Evolutionary conservation across 2,113 vertebrate species (phyloP), one percentile per base, ranked within the genome.

Genomic region (Myotis brandtii): DNA sequence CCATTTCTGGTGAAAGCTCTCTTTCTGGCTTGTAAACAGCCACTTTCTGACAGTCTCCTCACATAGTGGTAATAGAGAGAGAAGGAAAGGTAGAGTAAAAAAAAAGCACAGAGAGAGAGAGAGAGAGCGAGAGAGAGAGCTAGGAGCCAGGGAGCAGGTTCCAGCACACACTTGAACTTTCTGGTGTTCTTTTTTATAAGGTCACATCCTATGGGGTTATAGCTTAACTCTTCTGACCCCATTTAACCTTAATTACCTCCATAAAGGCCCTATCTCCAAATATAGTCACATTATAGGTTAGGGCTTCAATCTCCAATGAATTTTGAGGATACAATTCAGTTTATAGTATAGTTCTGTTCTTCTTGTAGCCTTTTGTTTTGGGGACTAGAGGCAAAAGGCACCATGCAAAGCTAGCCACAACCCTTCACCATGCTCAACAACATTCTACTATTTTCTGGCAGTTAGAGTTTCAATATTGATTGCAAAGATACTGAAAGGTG

Each of bases 1-100:
- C 4, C 3, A 27, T 85, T 86, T 91, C 54, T 95, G 34, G 23
- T 81, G 37, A 73, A 95, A 67, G 9, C 9, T 32, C 30, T 87
- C 30, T 75, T 83, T 50, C 72, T 87, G 32, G 46, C 32, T 69
- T 70, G 9, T 3, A 23, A 75, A 85, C 2, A 79, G 18, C 70
- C n/a, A 30, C 21, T 30, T 66, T 75, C 23, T 86, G 32, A 34
- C 37, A 37, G 13, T 40, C 5, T 62, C 21, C 11, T 86, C 54
- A 64, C 20, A 5, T 30, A n/a, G 46, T n/a, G 77, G 77, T 37
- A 27, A 37, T 25, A 48, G n/a, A 86, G 69, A 75, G 30, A n/a
- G 43, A 54, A 5, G 8, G 21, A 18, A 7, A 50, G 34, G 27
- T 6, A 75, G 37, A 59, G 52, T 27, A 4, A 25, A 6, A 67